A percentile compares a stretch with the other conserved stretches of the same genome.
These are phyloP conservation scores for Tetragnatha versicolor DNA, from an alignment of 1,140 invertebrate genomes.

Conservation along the genomic window DNA sequence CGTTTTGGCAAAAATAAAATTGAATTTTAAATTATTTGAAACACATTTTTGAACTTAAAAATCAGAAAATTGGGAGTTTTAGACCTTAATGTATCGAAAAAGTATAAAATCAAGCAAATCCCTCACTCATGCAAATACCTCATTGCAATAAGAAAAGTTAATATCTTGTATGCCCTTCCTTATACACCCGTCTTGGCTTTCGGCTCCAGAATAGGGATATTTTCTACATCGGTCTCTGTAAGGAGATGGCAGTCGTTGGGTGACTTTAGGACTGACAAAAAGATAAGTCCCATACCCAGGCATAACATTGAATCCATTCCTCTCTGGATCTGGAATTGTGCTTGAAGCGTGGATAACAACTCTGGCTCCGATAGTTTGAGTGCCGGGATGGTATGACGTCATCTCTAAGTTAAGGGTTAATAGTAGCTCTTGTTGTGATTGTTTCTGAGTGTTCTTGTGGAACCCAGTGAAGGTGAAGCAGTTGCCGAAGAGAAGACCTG, in stretches of 20 bases:
- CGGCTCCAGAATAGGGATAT: not conserved
- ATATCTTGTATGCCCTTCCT: not conserved
- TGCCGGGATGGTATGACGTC: conserved; percentile 60
- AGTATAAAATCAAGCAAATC: too few species aligned
- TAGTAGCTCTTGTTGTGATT: not conserved
- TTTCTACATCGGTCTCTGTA: conserved; percentile 8
- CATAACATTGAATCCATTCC: conserved; percentile 62
- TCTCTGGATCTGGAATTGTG: conserved; percentile 63
- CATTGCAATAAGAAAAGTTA: not conserved
- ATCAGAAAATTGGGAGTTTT: too few species aligned
- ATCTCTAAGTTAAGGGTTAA: conserved; percentile 59
- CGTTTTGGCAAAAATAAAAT: too few species aligned
- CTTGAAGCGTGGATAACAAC: conserved; percentile 62
- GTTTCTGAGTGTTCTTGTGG: not conserved
- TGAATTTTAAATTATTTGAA: too few species aligned
- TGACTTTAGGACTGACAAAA: conserved; percentile 51
- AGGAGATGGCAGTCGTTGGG: conserved; percentile 3
- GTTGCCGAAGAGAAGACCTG: conserved; percentile 5
- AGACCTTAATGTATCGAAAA: too few species aligned
- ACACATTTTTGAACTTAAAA: too few species aligned
- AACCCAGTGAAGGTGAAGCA: not conserved
- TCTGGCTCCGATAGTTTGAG: conserved; percentile 61
- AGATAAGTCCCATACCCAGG: conserved; percentile 62
- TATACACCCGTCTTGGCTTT: not conserved
- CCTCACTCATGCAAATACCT: too few species aligned